Percentiles rank a stretch among this genome's conserved stretches.
These are phyloP conservation scores for Allacma fusca DNA, from an alignment of 2,888 invertebrate species.

Conservation along the genomic window DNA sequence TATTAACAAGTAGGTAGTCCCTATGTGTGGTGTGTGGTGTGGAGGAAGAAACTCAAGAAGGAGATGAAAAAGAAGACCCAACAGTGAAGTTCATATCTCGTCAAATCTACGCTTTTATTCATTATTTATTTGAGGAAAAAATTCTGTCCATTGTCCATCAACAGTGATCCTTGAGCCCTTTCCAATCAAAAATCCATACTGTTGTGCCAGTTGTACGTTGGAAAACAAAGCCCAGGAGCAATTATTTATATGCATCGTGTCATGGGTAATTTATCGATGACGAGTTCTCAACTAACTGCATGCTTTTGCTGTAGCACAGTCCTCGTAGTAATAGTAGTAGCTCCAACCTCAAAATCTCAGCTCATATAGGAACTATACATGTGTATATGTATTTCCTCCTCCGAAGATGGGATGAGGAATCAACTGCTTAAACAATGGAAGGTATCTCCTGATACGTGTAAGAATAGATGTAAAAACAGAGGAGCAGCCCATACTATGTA, in stretches of 20 bases:
- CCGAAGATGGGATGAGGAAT: no score
- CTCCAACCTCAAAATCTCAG: no score
- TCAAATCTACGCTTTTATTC: conserved; percentile 40
- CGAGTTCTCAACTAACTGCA: conserved; percentile 31
- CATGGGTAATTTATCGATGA: conserved; percentile 56
- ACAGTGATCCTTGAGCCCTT: conserved; percentile 40
- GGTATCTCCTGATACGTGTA: no score
- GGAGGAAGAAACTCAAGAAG: conserved; percentile 9
- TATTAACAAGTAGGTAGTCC: conserved; percentile 10
- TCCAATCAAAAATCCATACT: conserved; percentile 44
- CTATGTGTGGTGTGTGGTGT: no score
- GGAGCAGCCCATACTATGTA: no score
- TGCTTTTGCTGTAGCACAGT: no score
- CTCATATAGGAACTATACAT: no score
- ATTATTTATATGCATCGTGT: conserved; percentile 53
- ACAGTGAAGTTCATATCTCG: conserved; percentile 34
- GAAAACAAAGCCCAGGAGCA: conserved; percentile 54
- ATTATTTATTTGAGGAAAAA: conserved; percentile 45
- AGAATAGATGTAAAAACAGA: no score
- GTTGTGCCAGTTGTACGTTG: conserved; percentile 2
- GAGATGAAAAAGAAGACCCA: not conserved
- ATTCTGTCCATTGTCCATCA: conserved; percentile 40
- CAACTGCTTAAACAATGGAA: no score
- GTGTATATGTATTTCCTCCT: no score
- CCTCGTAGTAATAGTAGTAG: no score